Evolutionary conservation across 1,140 invertebrate genomes (phyloP).

Genomic region (Monomorium pharaonis): DNA sequence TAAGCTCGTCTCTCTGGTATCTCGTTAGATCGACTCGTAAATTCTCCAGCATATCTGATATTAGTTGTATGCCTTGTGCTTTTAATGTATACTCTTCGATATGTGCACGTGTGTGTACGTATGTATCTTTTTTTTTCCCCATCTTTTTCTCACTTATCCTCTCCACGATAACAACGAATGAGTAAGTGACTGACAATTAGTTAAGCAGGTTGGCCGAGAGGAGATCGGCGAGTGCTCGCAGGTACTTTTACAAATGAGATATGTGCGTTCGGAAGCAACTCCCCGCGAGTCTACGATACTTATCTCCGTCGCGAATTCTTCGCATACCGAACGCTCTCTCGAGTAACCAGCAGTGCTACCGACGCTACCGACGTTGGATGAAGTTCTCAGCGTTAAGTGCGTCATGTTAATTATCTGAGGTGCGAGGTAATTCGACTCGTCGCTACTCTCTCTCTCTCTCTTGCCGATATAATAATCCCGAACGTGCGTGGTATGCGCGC

Average conservation of each 20-base stretch:
- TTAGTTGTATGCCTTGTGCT: background rate
- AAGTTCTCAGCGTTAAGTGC: constrained; percentile 51
- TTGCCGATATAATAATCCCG: constrained; percentile 68
- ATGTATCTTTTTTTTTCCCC: background rate
- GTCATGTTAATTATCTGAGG: constrained; percentile 67
- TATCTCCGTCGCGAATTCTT: constrained; percentile 32
- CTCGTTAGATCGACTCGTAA: constrained; percentile 1
- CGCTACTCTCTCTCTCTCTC: too few species aligned
- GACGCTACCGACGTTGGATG: constrained; percentile 18
- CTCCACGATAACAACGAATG: background rate
- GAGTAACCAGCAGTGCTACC: background rate
- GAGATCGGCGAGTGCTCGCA: background rate
- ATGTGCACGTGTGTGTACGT: too few species aligned
- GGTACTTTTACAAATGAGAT: constrained; percentile 46
- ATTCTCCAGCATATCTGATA: background rate
- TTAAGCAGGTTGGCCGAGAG: constrained; percentile 25
- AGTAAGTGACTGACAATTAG: background rate
- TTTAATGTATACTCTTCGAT: background rate
- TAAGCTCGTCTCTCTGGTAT: background rate
- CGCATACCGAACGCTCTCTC: constrained; percentile 24
- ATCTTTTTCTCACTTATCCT: background rate
- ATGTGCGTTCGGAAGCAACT: constrained; percentile 9
- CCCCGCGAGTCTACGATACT: constrained; percentile 16
- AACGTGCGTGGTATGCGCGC: constrained; percentile 53
- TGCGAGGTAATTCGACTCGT: constrained; percentile 64